These are phyloP conservation scores for Ephialtes manifestator DNA, from an alignment of 2,888 invertebrate species.

Conservation along the genomic window DNA sequence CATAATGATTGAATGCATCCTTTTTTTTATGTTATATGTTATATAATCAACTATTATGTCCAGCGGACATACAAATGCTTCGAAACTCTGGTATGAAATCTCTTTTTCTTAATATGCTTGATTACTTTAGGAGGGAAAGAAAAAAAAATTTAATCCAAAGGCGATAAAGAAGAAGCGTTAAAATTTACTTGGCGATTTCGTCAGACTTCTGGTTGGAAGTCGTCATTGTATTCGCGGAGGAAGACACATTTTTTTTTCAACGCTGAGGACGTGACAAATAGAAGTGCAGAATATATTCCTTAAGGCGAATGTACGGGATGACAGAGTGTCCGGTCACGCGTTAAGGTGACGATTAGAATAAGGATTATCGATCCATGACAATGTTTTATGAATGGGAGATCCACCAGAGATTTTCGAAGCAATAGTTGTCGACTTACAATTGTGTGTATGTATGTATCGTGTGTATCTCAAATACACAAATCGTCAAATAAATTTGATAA, in stretches of 20 bases:
- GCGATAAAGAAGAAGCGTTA: constrained; percentile 9
- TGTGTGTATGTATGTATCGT: constrained; percentile 68
- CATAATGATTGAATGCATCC: constrained; percentile 78
- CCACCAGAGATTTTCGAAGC: constrained; percentile 79
- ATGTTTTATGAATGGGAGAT: constrained; percentile 41
- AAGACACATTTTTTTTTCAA: constrained; percentile 59
- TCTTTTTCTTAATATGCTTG: constrained; percentile 42
- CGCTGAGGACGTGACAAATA: constrained; percentile 52
- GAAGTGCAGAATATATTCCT: constrained; percentile 26
- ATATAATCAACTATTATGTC: constrained; percentile 77
- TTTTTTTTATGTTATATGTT: constrained; percentile 43
- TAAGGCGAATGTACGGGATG: constrained; percentile 30
- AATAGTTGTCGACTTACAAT: constrained; percentile 73
- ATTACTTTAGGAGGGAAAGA: constrained; percentile 11
- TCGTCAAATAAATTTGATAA: constrained; percentile 75
- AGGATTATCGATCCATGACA: constrained; percentile 23
- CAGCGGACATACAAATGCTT: constrained; percentile 78
- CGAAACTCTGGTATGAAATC: constrained; percentile 76
- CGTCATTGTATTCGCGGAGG: constrained; percentile 52
- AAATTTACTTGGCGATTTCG: constrained; percentile 48
- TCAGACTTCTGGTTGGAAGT: constrained; percentile 54
- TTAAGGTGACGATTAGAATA: constrained; percentile 52
- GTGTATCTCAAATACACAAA: constrained; percentile 76
- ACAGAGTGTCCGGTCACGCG: constrained; percentile 47
- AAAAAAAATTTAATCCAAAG: constrained; percentile 5